Evolutionary conservation across 2,888 invertebrate species (phyloP), one percentile per base, ranked within the genome.

Genomic region (Synanthedon andrenaeformis): DNA sequence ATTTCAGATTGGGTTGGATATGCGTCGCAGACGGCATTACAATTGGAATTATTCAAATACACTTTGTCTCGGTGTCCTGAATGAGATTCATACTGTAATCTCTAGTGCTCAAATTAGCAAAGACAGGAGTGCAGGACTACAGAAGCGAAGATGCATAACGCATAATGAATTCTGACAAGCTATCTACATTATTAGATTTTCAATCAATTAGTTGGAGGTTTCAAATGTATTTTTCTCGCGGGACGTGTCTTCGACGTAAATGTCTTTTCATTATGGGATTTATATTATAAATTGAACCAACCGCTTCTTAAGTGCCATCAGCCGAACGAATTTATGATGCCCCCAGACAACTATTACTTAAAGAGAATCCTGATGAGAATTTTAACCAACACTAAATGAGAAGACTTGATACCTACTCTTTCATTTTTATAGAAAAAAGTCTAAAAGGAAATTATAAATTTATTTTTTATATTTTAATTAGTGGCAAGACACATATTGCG

Each of bases 321-420:
- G 14, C 45, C 45, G 45, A 28, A 53, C 50, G 49, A 51, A 57
- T 57, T 52, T 54, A 55, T 53, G 55, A 52, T 42, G 49, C 50
- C 54, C 41, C 51, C 49, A 54, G 49, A 52, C 53, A 54, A 53
- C 54, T 54, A 56, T 56, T 53, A 56, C 55, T 58, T 45, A 45
- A 45, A 45, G 45, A 45, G 14, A 13, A 13, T 45, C 45, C 13
- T 14, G 45, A 45, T 45, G 45, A 12, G 45, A 45, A 45, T 45
- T 45, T 14, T 45, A 14, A 13, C 14, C 45, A 45, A 45, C 8
- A 45, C 14, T 2, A 45, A 45, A 45, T 45, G 45, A 13, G 11
- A 35, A 35, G 35, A 35, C 10, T 28, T 35, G 35, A 35, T 8
- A 28, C n/a, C n/a, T n/a, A n/a, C 35, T 10, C 35, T 35, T 35